A percentile compares a stretch with the other conserved stretches of the same genome.
These are phyloP conservation scores for Flabesymbios commensalis DNA, from an alignment of 2,888 invertebrate genomes.

Conservation along the genomic window DNA sequence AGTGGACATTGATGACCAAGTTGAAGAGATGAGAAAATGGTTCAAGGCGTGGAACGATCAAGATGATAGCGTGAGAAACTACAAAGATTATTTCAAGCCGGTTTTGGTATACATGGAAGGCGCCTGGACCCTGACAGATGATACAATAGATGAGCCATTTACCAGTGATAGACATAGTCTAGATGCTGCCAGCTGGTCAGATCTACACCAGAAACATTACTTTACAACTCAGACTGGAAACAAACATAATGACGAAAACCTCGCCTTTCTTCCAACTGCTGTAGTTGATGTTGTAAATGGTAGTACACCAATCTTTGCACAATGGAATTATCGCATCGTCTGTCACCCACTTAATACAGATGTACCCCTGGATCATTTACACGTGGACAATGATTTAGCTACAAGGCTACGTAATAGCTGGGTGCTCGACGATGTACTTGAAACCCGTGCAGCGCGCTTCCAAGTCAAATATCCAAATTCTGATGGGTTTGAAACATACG, in stretches of 20 bases:
- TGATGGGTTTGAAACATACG: slow-evolving; percentile 1
- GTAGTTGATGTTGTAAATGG: slow-evolving; percentile 32
- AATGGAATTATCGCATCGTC: slow-evolving; percentile 38
- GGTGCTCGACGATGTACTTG: background rate
- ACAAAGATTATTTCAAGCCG: slow-evolving; percentile 47
- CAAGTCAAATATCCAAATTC: background rate
- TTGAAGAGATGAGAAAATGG: slow-evolving; percentile 46
- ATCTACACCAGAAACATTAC: background rate
- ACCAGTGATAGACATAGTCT: background rate
- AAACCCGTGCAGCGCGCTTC: slow-evolving; percentile 4
- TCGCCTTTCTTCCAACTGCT: slow-evolving; percentile 47
- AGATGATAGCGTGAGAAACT: slow-evolving; percentile 38
- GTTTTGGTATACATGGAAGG: slow-evolving; percentile 49
- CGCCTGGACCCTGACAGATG: slow-evolving; percentile 42
- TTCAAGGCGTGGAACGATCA: slow-evolving; percentile 49
- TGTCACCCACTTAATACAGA: too few species aligned
- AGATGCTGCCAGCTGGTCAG: slow-evolving; percentile 3
- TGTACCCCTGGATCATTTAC: too few species aligned
- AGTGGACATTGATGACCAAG: too few species aligned
- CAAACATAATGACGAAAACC: slow-evolving; percentile 18
- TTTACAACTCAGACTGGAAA: background rate
- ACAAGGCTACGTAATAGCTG: too few species aligned
- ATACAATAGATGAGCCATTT: background rate
- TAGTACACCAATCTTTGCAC: slow-evolving; percentile 21
- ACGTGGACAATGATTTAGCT: too few species aligned